phyloP scores from a whole-genome alignment of 2,113 vertebrate species.

The Balaeniceps rex region DNA sequence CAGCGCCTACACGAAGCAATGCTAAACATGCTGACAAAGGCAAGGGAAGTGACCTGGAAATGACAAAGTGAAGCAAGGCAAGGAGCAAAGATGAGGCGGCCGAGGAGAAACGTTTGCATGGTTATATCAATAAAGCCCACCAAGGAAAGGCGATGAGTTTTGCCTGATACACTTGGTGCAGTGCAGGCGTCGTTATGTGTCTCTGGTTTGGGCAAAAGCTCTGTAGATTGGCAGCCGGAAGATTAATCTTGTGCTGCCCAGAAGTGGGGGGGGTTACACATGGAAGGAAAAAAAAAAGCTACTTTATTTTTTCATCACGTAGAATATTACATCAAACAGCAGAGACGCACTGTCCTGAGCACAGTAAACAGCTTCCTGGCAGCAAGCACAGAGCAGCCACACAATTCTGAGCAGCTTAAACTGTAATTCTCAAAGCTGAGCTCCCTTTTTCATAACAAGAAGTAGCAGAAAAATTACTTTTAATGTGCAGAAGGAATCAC shows the following conservation, averaged over 20 bases:
- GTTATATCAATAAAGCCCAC: background rate
- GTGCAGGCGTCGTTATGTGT: background rate
- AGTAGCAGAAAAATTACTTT: background rate
- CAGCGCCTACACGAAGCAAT: background rate
- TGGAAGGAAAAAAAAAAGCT: background rate
- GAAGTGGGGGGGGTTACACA: background rate
- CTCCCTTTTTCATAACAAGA: background rate
- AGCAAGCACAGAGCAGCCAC: background rate
- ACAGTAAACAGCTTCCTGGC: constrained; percentile 21
- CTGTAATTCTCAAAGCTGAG: background rate
- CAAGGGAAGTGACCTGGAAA: constrained; percentile 67
- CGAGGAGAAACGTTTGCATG: background rate
- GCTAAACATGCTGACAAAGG: constrained; percentile 42
- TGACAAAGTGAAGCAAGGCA: constrained; percentile 35
- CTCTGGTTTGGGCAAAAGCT: background rate
- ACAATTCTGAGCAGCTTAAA: background rate
- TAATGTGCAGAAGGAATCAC: background rate
- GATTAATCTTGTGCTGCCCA: constrained; percentile 16
- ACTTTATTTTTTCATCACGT: constrained; percentile 56
- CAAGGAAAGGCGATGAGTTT: background rate
- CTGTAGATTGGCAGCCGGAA: background rate
- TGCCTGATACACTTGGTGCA: background rate
- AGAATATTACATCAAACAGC: background rate
- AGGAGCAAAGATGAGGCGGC: constrained; percentile 17
- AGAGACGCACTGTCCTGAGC: constrained; percentile 25